Percentiles rank a stretch among this genome's conserved stretches.
These are phyloP conservation scores for Phytoseiulus persimilis DNA, from an alignment of 2,888 invertebrate genomes.

Conservation along the genomic window DNA sequence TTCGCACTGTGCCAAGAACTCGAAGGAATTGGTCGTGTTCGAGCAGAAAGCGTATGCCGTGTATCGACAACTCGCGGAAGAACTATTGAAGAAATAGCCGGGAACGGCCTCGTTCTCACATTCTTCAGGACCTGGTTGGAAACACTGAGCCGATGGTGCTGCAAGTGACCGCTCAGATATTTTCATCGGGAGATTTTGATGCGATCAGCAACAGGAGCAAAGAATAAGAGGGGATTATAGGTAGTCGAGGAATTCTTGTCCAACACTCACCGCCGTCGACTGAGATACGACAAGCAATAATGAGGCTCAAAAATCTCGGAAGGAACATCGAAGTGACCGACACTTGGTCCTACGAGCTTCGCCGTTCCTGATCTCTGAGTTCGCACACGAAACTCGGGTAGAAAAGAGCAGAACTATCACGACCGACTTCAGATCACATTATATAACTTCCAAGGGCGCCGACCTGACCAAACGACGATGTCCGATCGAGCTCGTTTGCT, in stretches of 20 bases:
- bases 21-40: constrained; percentile 16
- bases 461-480: neutral
- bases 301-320: no score
- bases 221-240: no score
- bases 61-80: neutral
- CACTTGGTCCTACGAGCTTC: no score
- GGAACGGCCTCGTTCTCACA: neutral
- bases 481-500: neutral
- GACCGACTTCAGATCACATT: neutral
- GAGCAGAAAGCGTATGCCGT: constrained; percentile 16
- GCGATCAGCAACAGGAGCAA: no score
- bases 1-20: constrained; percentile 24
- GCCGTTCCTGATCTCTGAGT: no score
- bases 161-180: neutral
- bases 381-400: no score
- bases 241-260: no score
- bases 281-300: no score
- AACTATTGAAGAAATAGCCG: neutral
- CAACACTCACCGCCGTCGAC: no score
- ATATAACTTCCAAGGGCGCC: neutral
- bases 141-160: neutral
- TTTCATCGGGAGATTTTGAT: neutral
- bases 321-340: no score
- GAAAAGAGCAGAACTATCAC: no score
- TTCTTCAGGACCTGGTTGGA: neutral